Conservation (phyloP, 2,888 invertebrate species). For the Buathra laborator region DNA sequence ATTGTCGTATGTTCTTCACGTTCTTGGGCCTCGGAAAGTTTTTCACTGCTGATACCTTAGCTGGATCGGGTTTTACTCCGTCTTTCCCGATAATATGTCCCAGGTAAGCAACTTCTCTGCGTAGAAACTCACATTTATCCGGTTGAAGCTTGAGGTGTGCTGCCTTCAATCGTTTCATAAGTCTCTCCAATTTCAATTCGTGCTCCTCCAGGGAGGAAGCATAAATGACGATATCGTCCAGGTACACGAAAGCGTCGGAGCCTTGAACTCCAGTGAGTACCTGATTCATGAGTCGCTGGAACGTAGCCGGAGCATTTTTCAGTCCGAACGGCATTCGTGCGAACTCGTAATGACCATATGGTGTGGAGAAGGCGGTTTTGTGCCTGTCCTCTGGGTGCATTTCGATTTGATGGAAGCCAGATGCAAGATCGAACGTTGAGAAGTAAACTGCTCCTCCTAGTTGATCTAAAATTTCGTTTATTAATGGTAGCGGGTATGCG, state of each 20-base stretch:
- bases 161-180: constrained; percentile 14
- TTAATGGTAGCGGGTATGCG: constrained; percentile 71
- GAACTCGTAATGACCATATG: constrained; percentile 72
- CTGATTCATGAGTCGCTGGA: constrained; percentile 78
- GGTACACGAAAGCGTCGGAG: constrained; percentile 40
- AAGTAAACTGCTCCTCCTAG: constrained; percentile 73
- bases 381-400: constrained; percentile 65
- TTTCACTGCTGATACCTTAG: constrained; percentile 52
- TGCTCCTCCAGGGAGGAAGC: constrained; percentile 45
- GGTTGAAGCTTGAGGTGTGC: constrained; percentile 69
- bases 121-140: constrained; percentile 68
- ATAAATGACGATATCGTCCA: constrained; percentile 46
- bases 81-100: constrained; percentile 68
- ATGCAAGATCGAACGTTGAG: constrained; percentile 74
- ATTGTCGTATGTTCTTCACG: constrained; percentile 66
- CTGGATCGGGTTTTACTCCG: constrained; percentile 66
- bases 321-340: constrained; percentile 77
- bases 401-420: constrained; percentile 74
- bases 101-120: constrained; percentile 64
- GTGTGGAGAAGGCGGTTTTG: constrained; percentile 73
- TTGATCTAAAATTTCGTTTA: constrained; percentile 74
- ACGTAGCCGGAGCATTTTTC: constrained; percentile 77
- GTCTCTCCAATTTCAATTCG: constrained; percentile 20
- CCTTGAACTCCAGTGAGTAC: constrained; percentile 69
- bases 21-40: constrained; percentile 59